Evolutionary conservation across 2,113 vertebrate species (phyloP), one percentile per base, ranked within the genome.

Genomic region (Clupea harengus): DNA sequence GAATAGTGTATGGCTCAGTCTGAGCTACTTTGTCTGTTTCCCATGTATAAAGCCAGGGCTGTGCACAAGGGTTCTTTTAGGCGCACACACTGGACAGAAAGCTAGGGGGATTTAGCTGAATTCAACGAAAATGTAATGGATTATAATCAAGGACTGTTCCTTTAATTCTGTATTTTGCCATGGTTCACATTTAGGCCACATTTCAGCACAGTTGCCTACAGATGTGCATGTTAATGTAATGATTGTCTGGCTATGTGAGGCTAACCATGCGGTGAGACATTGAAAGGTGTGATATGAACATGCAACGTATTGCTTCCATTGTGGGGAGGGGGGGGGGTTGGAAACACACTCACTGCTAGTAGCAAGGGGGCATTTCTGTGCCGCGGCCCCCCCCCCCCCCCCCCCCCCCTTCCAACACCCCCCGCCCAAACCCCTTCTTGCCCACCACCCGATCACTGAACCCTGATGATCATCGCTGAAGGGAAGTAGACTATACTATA

Each of bases 401-500:
- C 28, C 28, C 28, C 9, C 3, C 64, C 64, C 57, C 64, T 47
- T 10, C 46, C 46, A 4, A 6, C 46, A 47, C 46, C 6, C 11
- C 11, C n/a, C n/a, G n/a, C n/a, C n/a, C n/a, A n/a, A 72, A 9
- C 9, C 7, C 64, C n/a, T 8, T 72, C 11, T 2, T 2, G 25
- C 39, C 72, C 25, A 13, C 72, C 25, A 10, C n/a, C 64, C 32
- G 13, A 15, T 32, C 72, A 28, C 64, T 11, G 7, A 25, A 28
- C 64, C 15, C 72, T 32, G 32, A 39, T 28, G 9, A 78, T 28
- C 13, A 17, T 18, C 15, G 13, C 6, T 15, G 4, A 44, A 4
- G 28, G 72, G 25, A 39, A 15, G 72, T 78, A 78, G 28, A 75
- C 25, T 17, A 83, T 60, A 54, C 82, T 87, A 87, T 86, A 86